Evolutionary conservation across 1,140 invertebrate species (phyloP).

Genomic region (Physella acuta): DNA sequence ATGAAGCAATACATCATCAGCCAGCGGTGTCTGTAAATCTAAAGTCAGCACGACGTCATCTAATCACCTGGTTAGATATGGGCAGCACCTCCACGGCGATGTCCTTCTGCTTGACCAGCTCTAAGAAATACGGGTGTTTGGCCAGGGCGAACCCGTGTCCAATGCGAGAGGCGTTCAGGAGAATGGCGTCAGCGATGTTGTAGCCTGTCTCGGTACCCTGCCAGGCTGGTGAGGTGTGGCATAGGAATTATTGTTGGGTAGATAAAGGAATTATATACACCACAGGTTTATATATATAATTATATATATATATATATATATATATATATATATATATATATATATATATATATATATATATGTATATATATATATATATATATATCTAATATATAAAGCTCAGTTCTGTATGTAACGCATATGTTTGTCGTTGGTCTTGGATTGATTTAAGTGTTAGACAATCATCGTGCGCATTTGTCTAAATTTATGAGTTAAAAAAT

Average conservation of each 20-base stretch:
- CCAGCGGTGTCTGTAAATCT: neutral
- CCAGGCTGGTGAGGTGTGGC: constrained; percentile 62
- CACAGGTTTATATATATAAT: neutral
- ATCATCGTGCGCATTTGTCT: too few relatives aligned
- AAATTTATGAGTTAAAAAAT: too few relatives aligned
- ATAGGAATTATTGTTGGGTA: neutral
- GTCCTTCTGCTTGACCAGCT: constrained; percentile 65
- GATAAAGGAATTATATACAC: neutral
- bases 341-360: neutral
- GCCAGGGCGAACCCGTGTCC: constrained; percentile 71
- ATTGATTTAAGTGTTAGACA: too few relatives aligned
- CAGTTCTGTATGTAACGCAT: too few relatives aligned
- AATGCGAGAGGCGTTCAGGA: constrained; percentile 71
- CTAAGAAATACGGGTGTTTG: constrained; percentile 73
- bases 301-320: neutral
- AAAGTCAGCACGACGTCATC: neutral
- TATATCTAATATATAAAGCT: too few relatives aligned
- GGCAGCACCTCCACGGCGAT: constrained; percentile 80
- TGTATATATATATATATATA: neutral
- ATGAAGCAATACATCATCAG: neutral
- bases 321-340: neutral
- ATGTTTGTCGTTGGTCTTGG: too few relatives aligned
- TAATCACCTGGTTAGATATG: constrained; percentile 65
- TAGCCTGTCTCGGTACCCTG: constrained; percentile 62
- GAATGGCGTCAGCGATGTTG: constrained; percentile 76